Base-by-base conservation (phyloP, 2,888 invertebrate species). In the Athrips mouffetella region DNA sequence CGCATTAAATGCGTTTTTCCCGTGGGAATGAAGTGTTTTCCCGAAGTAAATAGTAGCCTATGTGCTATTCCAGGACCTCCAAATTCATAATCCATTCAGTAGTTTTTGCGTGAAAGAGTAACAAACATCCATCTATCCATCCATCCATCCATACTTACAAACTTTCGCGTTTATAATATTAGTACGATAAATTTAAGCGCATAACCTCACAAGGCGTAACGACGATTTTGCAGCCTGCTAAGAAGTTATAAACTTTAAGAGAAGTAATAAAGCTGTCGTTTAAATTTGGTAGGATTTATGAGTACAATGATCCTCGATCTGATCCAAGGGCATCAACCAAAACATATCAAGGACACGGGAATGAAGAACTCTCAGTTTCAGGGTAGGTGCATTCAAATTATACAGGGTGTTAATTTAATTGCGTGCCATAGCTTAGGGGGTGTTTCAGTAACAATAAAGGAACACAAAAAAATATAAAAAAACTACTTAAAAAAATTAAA, bases 231-330 rank as follows among this genome's bases (percentile, higher is more conserved):
- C n/a, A 30, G 7, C 4, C n/a, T 4, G 30, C 10, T 11, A 1
- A n/a, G 30, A 1, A 30, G 3, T 30, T 8, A 1, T 7, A 29
- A 30, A 4, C n/a, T n/a, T 11, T 30, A 30, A 30, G 11, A 30
- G 3, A 20, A 18, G 8, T 46, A 18, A 40, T 47, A 47, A 47
- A 40, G 10, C 5, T 20, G 47, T 47, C 47, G 29, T 40, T 29
- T 47, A 20, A 47, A 20, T 47, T 23, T 11, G 18, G 10, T 35
- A 6, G 13, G 18, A 47, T 47, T 47, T 47, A 47, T 40, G 47
- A 29, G 47, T 4, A 7, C 47, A 47, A 47, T 15, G 47, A 47
- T 40, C 40, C 30, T 20, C 5, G 30, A 16, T 18, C 10, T 27
- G 13, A 16, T 11, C 13, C 18, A 46, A 16, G 37, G 46, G 23